Evolutionary conservation across 2,797 vertebrate species (phyloP).

Genomic region (Hypotaenidia okinawae): DNA sequence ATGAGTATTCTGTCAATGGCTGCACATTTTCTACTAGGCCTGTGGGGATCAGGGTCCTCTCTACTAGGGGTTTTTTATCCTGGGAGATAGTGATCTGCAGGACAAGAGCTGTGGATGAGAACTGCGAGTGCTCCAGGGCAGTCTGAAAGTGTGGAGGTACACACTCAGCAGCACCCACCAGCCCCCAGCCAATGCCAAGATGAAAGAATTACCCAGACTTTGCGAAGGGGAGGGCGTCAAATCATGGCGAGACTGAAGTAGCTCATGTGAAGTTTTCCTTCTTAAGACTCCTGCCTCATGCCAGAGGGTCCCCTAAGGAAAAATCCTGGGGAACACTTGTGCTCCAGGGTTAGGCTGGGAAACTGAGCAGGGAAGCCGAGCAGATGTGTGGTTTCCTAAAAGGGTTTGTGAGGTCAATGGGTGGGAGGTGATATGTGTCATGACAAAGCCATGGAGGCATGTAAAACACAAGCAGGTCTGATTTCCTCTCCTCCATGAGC

Average conservation of each 20-base stretch:
- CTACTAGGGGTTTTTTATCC: neutral
- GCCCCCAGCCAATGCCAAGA: neutral
- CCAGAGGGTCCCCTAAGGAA: neutral
- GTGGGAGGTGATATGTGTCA: neutral
- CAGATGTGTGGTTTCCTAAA: neutral
- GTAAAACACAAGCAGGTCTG: neutral
- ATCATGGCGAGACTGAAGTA: neutral
- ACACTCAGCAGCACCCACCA: neutral
- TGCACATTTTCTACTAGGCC: neutral
- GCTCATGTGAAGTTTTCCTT: neutral
- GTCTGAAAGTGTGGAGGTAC: neutral
- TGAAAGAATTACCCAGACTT: neutral
- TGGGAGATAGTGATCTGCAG: neutral
- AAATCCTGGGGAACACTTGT: neutral
- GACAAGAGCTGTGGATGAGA: neutral
- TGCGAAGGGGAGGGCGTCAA: neutral
- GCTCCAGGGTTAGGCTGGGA: neutral
- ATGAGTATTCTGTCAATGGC: neutral
- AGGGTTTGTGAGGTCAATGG: accelerated
- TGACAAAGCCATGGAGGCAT: neutral
- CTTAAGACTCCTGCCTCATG: neutral
- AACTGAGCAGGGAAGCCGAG: neutral
- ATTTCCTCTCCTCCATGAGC: neutral
- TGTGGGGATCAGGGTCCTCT: neutral
- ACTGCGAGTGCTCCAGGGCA: neutral